phyloP scores from a whole-genome alignment of 2,113 vertebrate species.

The Emydocephalus ijimae region DNA sequence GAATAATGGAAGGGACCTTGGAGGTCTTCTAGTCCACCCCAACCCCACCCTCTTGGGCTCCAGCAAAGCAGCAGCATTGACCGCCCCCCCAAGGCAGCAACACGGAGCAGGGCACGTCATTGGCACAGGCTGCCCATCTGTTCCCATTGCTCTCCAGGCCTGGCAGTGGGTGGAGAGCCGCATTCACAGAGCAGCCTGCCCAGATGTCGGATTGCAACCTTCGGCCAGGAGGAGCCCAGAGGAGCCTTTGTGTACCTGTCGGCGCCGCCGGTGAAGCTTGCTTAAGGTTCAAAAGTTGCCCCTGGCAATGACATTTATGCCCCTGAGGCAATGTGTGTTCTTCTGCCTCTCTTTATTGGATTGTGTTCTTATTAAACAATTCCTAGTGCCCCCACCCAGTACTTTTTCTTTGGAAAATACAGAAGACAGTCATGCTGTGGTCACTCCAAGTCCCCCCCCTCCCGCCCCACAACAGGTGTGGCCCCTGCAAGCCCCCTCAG shows the following conservation, averaged over 20 bases:
- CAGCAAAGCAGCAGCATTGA: background rate
- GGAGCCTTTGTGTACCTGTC: no score
- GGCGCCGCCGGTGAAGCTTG: background rate
- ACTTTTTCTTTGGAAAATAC: constrained; percentile 30
- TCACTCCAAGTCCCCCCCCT: background rate
- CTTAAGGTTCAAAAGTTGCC: background rate
- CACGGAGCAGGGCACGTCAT: background rate
- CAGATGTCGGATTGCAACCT: background rate
- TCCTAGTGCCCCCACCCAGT: background rate
- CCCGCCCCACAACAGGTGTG: background rate
- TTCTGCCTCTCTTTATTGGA: constrained; percentile 12
- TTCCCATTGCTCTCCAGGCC: background rate
- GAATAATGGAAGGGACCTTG: background rate
- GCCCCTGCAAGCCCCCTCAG: background rate
- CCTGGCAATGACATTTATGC: background rate
- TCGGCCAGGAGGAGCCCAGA: no score
- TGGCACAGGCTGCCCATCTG: background rate
- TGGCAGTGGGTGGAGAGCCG: background rate
- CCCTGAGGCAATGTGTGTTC: background rate
- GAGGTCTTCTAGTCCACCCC: background rate
- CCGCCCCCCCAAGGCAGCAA: background rate
- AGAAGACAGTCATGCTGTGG: background rate
- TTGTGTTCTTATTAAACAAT: background rate
- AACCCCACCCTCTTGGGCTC: background rate
- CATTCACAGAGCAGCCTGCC: background rate